These are phyloP conservation scores for Chionoecetes opilio DNA, from an alignment of 1,140 invertebrate genomes.

Conservation along the genomic window DNA sequence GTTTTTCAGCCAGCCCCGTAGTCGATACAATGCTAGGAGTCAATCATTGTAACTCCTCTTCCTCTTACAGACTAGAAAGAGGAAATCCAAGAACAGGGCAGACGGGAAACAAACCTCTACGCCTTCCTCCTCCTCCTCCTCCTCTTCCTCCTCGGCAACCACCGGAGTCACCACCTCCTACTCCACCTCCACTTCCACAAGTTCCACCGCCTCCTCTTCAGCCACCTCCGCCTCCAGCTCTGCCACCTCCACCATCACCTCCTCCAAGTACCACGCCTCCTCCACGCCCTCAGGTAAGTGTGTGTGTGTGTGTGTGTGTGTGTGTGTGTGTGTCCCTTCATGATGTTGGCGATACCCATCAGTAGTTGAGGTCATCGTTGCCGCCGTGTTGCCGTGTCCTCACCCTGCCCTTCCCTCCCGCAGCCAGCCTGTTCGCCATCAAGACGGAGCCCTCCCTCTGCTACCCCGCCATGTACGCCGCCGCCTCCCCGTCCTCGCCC, in stretches of 20 bases:
- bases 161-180: constrained; percentile 1
- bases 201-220: constrained; percentile 23
- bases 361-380: no score
- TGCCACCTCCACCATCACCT: constrained; percentile 47
- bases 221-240: not conserved
- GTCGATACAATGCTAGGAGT: no score
- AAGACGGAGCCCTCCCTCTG: constrained; percentile 57
- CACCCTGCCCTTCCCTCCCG: not conserved
- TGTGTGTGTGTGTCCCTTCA: constrained; percentile 55
- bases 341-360: not conserved
- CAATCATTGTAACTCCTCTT: not conserved
- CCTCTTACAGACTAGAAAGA: constrained; percentile 94
- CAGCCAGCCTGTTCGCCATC: constrained; percentile 45
- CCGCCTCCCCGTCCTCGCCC: constrained; percentile 29
- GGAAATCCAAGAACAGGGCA: constrained; percentile 88
- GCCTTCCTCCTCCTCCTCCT: not conserved
- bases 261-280: constrained; percentile 61
- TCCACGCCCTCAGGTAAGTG: constrained; percentile 45
- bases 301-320: constrained; percentile 50
- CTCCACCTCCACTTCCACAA: constrained; percentile 28
- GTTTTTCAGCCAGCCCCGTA: no score
- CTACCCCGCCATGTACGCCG: constrained; percentile 58
- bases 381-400: not conserved
- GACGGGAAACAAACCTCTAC: constrained; percentile 58
- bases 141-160: constrained; percentile 50